phyloP scores from a whole-genome alignment of 2,113 vertebrate species.

The Hypanus sabinus region DNA sequence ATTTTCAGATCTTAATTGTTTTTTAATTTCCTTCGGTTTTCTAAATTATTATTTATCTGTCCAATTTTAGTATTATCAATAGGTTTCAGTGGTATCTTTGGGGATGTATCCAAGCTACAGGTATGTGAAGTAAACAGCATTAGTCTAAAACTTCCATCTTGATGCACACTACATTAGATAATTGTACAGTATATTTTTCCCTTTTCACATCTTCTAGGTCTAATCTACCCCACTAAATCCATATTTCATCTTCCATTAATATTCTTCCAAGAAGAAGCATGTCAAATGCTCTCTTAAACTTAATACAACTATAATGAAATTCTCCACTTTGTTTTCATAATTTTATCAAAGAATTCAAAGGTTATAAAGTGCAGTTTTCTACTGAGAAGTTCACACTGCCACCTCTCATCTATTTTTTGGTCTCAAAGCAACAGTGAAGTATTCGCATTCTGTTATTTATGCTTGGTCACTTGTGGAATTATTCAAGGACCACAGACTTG shows the following conservation, averaged over 20 bases:
- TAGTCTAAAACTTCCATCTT: not conserved
- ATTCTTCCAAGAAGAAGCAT: not conserved
- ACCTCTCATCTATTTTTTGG: not conserved
- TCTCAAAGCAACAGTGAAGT: not conserved
- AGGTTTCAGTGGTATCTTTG: not conserved
- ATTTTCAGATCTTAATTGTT: not conserved
- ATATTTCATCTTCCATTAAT: not conserved
- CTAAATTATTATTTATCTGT: not conserved
- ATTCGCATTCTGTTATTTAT: not conserved
- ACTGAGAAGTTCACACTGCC: not conserved
- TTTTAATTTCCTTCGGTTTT: not conserved
- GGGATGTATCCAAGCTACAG: not conserved
- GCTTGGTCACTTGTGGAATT: not conserved
- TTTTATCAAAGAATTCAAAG: not conserved
- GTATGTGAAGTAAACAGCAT: not conserved
- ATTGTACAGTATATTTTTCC: not conserved
- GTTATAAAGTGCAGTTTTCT: not conserved
- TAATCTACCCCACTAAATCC: not conserved
- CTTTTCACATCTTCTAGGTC: not conserved
- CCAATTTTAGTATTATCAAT: not conserved
- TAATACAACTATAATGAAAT: not conserved
- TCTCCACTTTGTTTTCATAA: not conserved
- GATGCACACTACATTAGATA: not conserved
- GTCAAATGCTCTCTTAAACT: not conserved
- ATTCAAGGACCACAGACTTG: not conserved